These are phyloP conservation scores for Drosophila pegasa DNA, from an alignment of 2,888 invertebrate genomes.

Conservation along the genomic window DNA sequence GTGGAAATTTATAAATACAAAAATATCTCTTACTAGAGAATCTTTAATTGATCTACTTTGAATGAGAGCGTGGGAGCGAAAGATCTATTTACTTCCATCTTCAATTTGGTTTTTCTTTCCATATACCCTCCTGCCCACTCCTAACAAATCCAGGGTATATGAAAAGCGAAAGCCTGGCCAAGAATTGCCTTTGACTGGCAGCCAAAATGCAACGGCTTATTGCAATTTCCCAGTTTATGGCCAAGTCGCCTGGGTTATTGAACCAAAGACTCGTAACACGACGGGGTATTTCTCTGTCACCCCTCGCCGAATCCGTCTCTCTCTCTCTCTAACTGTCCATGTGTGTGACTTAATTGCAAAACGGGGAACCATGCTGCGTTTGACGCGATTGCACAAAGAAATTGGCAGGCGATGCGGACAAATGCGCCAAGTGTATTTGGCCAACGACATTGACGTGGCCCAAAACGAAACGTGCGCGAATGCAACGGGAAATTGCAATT, in stretches of 20 bases:
- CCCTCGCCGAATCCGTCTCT: neutral
- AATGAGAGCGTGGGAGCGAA: too few species aligned
- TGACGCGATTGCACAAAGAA: constrained; percentile 70
- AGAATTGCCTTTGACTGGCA: constrained; percentile 45
- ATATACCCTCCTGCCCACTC: neutral
- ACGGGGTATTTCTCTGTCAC: neutral
- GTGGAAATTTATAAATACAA: neutral
- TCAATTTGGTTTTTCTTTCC: neutral
- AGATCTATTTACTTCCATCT: too few species aligned
- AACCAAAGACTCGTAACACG: constrained; percentile 23
- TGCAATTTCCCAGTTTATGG: constrained; percentile 30
- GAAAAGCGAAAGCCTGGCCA: constrained; percentile 47
- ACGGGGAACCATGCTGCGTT: constrained; percentile 37
- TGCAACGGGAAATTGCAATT: constrained; percentile 45
- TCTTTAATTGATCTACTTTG: neutral
- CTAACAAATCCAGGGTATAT: neutral
- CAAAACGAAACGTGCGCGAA: constrained; percentile 58
- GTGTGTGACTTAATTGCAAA: constrained; percentile 49
- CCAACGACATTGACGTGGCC: constrained; percentile 54
- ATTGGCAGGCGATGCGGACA: constrained; percentile 57
- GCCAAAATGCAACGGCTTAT: constrained; percentile 27
- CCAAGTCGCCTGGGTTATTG: constrained; percentile 33
- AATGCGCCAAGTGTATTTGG: constrained; percentile 57
- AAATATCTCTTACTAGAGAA: too few species aligned
- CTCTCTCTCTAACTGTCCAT: neutral